Conservation (phyloP, 2,113 vertebrate genomes). For the Shinisaurus crocodilurus region DNA sequence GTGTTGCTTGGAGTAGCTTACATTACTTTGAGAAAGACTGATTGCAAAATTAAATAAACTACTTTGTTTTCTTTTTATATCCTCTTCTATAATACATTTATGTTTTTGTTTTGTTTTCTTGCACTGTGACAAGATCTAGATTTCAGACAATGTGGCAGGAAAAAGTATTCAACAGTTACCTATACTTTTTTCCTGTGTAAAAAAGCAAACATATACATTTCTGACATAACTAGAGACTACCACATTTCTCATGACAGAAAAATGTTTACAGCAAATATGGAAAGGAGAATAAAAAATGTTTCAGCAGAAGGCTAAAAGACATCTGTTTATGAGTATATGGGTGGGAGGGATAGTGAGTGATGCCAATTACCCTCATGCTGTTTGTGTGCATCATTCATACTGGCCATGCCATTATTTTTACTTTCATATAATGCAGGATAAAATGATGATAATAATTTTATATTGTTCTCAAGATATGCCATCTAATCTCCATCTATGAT, state of each 20-base stretch:
- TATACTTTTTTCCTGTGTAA: background rate
- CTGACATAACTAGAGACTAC: background rate
- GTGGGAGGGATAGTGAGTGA: background rate
- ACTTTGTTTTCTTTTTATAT: background rate
- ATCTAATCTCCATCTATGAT: no score
- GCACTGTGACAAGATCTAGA: background rate
- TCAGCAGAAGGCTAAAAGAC: background rate
- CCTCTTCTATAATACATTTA: background rate
- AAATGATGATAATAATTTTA: no score
- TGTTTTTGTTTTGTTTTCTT: background rate
- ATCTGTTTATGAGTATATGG: background rate
- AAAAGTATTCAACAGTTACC: background rate
- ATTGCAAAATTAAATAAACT: background rate
- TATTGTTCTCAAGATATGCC: no score
- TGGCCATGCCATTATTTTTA: no score
- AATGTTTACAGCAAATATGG: background rate
- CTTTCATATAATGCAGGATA: no score
- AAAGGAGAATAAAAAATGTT: background rate
- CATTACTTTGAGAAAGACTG: background rate
- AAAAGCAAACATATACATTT: background rate
- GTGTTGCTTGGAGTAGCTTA: no score
- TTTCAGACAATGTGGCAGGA: background rate
- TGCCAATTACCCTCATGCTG: background rate
- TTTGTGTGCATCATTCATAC: background rate
- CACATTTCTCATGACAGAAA: background rate